A percentile compares a stretch with the other conserved stretches of the same genome.
Evolutionary conservation across 2,888 invertebrate genomes (phyloP).

Genomic region (Callinectes sapidus): DNA sequence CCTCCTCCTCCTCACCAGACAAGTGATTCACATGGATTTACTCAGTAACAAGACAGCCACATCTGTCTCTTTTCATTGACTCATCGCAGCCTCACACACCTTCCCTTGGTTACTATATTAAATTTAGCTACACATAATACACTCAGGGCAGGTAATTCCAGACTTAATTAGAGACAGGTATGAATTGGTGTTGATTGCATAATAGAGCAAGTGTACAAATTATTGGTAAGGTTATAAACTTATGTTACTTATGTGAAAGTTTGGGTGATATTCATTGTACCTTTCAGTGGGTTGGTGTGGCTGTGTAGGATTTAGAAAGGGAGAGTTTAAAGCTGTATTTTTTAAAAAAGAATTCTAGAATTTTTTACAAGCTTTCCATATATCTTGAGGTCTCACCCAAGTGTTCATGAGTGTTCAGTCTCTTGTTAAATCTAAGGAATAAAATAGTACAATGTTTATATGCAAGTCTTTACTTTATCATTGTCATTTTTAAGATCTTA

Average conservation of each 20-base stretch:
- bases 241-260: not conserved
- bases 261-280: not conserved
- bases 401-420: not conserved
- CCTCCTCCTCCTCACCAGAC: no score
- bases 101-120: not conserved
- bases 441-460: slow-evolving; percentile 25
- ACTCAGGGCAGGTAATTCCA: not conserved
- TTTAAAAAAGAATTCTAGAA: not conserved
- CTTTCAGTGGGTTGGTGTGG: not conserved
- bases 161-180: not conserved
- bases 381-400: not conserved
- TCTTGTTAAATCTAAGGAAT: not conserved
- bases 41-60: no score
- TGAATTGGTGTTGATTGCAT: not conserved
- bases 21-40: no score
- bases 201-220: slow-evolving; percentile 30
- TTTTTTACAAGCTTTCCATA: not conserved
- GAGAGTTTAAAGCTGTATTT: not conserved
- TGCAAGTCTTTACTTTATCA: not conserved
- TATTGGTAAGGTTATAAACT: not conserved
- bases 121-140: not conserved
- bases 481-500: not conserved
- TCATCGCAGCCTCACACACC: no score
- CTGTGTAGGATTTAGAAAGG: not conserved
- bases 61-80: no score